Evolutionary conservation across 1,140 invertebrate species (phyloP), one percentile per base, ranked within the genome.

Genomic region (Eurosta solidaginis): DNA sequence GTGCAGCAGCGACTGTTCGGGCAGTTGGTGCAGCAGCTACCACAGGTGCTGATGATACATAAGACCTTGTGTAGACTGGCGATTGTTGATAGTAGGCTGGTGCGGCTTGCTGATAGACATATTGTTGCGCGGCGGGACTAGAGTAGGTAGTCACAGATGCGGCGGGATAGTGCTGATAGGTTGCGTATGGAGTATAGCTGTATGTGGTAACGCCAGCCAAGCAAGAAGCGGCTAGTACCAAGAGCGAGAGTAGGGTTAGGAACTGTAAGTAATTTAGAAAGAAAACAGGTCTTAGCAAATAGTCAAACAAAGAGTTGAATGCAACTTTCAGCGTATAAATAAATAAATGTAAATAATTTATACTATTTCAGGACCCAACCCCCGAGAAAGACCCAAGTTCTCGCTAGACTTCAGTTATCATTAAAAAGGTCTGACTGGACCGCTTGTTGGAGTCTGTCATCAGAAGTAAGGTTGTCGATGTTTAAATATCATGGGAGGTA

Each of bases 191-290:
- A 45, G 59, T 75, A 44, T 79, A 79, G 4, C 76, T 27, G 44
- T 79, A 79, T 42, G 78, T 77, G 20, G 82, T 81, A 77, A 86
- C 83, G 40, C 85, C 85, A n/a, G 80, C 85, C 77, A 80, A 68
- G 47, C 80, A 80, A 49, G 78, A 80, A 20, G 81, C 82, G 49
- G 81, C 76, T 9, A 84, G 25, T 6, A 85, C 82, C 80, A 86
- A 29, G 27, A 86, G 77, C 54, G 83, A 74, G 6, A 83, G 59
- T 25, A 78, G 17, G 14, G 54, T 81, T 59, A 86, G 36, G 73
- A 83, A 77, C 85, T 84, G 78, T 9, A 79, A 77, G 7, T 17
- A 14, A 29, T 9, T 40, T 10, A 36, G n/a, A 20, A 59, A 29
- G 29, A 25, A 6, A 25, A 9, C 10, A 0, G 49, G 6, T n/a